Percentiles rank a stretch among this genome's conserved stretches.
These are phyloP conservation scores for Cataglyphis rosenhaueri DNA, from an alignment of 2,888 invertebrate genomes.

Conservation along the genomic window DNA sequence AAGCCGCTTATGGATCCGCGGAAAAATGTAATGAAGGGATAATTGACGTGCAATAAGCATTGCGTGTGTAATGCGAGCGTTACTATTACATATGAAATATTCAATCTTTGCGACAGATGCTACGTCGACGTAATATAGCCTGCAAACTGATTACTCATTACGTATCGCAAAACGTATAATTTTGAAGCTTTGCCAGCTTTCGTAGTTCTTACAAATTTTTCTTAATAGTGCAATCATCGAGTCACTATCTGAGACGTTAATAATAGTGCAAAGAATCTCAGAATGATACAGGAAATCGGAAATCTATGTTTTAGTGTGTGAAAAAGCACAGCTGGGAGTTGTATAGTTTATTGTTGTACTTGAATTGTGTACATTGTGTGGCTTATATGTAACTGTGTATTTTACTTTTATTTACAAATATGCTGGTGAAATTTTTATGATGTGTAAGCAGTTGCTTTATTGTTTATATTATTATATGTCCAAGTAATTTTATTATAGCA, in stretches of 20 bases:
- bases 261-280: not conserved
- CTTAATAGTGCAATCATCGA: not conserved
- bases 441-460: not conserved
- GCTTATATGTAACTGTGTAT: not conserved
- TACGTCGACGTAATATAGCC: not conserved
- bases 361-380: not conserved
- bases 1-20: not conserved
- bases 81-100: constrained; percentile 15
- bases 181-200: constrained; percentile 23
- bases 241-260: not conserved
- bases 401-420: not conserved
- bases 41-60: not conserved
- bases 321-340: not conserved
- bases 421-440: not conserved
- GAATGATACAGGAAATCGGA: not conserved
- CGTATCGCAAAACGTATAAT: not conserved
- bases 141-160: not conserved
- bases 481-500: not conserved
- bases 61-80: not conserved
- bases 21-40: not conserved
- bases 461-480: not conserved
- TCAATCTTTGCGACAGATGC: not conserved
- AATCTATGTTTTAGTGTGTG: not conserved
- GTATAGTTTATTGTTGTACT: not conserved
- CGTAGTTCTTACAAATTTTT: not conserved